A percentile compares a stretch with the other conserved stretches of the same genome.
Conservation (phyloP, 2,888 invertebrate species). For the Pachycephus smyrnensis region DNA sequence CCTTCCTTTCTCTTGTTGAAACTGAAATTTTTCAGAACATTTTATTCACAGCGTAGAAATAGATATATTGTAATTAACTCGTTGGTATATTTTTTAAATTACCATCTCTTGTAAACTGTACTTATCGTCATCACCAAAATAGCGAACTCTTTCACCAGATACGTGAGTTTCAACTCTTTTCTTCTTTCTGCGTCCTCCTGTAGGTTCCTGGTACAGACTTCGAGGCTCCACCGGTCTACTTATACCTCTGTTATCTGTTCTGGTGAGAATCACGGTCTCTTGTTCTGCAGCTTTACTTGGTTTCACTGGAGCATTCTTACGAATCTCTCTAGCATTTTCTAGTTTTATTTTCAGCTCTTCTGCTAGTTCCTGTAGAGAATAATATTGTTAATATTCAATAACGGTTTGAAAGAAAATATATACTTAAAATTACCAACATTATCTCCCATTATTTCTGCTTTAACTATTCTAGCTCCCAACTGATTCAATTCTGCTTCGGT, state of each 20-base stretch:
- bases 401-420: neutral
- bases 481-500: constrained; percentile 90
- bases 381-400: constrained; percentile 6
- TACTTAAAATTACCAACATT: constrained; percentile 59
- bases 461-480: constrained; percentile 89
- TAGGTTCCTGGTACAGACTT: constrained; percentile 47
- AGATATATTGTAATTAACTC: neutral
- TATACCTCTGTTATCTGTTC: constrained; percentile 75
- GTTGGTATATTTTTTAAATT: constrained; percentile 40
- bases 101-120: constrained; percentile 88
- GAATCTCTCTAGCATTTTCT: constrained; percentile 74
- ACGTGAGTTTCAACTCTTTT: constrained; percentile 79
- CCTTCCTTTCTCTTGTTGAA: constrained; percentile 83
- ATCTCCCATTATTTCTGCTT: constrained; percentile 95
- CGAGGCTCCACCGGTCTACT: constrained; percentile 74
- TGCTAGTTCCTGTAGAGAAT: constrained; percentile 70
- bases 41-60: neutral
- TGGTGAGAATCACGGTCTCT: constrained; percentile 75
- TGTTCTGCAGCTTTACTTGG: constrained; percentile 54
- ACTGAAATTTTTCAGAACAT: constrained; percentile 68
- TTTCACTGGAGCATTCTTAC: constrained; percentile 42
- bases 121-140: constrained; percentile 92
- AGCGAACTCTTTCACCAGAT: constrained; percentile 77
- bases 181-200: constrained; percentile 67
- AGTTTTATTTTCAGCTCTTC: constrained; percentile 80